Base-by-base conservation (phyloP, 30 jellyfish, hydroid and myxozoan species). In the Hydractinia symbiolongicarpus region DNA sequence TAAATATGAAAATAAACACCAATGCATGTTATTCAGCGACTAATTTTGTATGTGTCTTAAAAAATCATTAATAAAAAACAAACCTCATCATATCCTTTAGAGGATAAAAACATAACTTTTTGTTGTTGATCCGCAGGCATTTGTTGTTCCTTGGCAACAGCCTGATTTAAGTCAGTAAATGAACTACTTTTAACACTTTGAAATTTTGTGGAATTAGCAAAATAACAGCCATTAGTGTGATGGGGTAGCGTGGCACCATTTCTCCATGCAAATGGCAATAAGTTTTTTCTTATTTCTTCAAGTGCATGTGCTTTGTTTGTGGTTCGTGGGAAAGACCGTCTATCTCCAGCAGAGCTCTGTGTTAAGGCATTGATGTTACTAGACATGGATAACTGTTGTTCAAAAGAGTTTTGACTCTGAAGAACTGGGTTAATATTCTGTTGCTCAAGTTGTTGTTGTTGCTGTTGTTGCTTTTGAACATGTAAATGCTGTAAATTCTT, bases 11-110 rank as follows among this genome's bases (percentile, higher is more conserved):
- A 30, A 30, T 30, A 30, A 30, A 30, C 44, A 30, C 2, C 44
- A 30, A 30, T 30, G 44, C 44, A 2, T 30, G 44, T 30, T 2
- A 2, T 30, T 30, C 44, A 30, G 44, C 44, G 44, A 30, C 44
- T 30, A 30, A 30, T 30, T 30, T 30, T 30, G 44, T 30, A 30
- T 30, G 2, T 64, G 7, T 64, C 74, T 51, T 64, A 1, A 13
- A 1, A 64, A 64, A 64, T 6, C 7, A 64, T n/a, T 64, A 64
- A 64, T 1, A 64, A 6, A 64, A 4, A 64, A 78, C 61, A 16
- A 53, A 79, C 87, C 87, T 79, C 87, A 50, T 79, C 87, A 62
- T 61, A 79, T 13, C 87, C 87, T 61, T 79, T 30, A 19, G 87
- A 79, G 7, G 67, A 40, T 30, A 79, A 69, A 50, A 60, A 44